These are phyloP conservation scores for Arge pagana DNA, from an alignment of 2,888 invertebrate species.

Conservation along the genomic window DNA sequence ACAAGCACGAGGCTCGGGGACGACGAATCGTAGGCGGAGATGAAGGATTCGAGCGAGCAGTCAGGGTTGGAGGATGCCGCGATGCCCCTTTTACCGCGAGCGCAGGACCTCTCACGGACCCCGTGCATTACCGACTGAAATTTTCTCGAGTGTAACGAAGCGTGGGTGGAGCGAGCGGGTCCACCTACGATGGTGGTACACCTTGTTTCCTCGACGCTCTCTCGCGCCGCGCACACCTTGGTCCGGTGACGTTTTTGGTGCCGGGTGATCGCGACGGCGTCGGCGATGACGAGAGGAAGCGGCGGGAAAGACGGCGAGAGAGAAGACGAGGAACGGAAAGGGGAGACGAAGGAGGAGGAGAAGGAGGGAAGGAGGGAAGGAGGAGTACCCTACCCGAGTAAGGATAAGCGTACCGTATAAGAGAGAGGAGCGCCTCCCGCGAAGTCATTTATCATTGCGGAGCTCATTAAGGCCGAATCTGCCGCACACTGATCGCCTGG, in stretches of 20 bases:
- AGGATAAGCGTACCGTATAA: slow-evolving; percentile 43
- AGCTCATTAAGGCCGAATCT: slow-evolving; percentile 61
- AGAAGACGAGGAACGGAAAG: neutral
- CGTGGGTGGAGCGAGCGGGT: too few relatives aligned
- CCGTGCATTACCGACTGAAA: too few relatives aligned
- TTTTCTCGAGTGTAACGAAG: too few relatives aligned
- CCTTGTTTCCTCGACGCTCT: too few relatives aligned
- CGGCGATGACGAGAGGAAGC: too few relatives aligned
- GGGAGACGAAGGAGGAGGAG: slow-evolving; percentile 33
- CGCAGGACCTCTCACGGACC: too few relatives aligned
- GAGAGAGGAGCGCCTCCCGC: slow-evolving; percentile 56
- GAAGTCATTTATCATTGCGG: slow-evolving; percentile 60
- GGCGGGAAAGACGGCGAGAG: slow-evolving; percentile 5
- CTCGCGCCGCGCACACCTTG: too few relatives aligned
- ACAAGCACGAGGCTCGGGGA: slow-evolving; percentile 45
- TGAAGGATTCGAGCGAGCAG: slow-evolving; percentile 51
- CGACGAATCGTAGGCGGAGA: slow-evolving; percentile 57
- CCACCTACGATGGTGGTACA: too few relatives aligned
- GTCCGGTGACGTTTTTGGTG: too few relatives aligned
- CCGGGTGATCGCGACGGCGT: too few relatives aligned
- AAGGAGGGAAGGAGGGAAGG: slow-evolving; percentile 2
- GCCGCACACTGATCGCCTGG: slow-evolving; percentile 54
- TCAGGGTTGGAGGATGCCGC: neutral
- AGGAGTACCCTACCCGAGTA: slow-evolving; percentile 29
- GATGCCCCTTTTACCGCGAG: too few relatives aligned